Evolutionary conservation across 2,888 invertebrate species (phyloP).

Genomic region (Zaprionus bogoriensis): DNA sequence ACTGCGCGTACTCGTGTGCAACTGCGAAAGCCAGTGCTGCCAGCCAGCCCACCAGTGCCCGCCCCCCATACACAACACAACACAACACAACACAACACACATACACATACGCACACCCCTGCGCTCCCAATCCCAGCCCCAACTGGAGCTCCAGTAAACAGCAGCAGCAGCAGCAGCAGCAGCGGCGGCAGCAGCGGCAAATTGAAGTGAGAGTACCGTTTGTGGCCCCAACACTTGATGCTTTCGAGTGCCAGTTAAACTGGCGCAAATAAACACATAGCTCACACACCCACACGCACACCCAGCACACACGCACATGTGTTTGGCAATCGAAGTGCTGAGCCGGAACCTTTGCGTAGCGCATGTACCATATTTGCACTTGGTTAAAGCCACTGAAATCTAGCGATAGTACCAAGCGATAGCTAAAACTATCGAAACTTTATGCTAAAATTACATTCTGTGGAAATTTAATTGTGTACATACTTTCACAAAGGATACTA

Average conservation of each 20-base stretch:
- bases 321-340: conserved; percentile 15
- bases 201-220: conserved; percentile 51
- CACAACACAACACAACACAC: too few relatives aligned
- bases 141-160: neutral
- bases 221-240: conserved; percentile 42
- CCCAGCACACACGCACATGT: neutral
- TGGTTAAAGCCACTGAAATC: neutral
- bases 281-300: conserved; percentile 17
- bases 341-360: conserved; percentile 1
- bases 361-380: neutral
- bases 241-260: conserved; percentile 45
- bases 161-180: neutral
- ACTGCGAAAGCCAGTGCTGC: conserved; percentile 31
- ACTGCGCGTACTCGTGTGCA: conserved; percentile 54
- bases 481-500: too few relatives aligned
- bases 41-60: neutral
- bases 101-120: neutral
- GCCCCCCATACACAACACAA: neutral
- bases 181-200: conserved; percentile 21
- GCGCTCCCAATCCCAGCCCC: neutral
- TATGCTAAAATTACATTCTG: too few relatives aligned
- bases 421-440: too few relatives aligned
- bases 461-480: too few relatives aligned
- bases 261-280: conserved; percentile 27
- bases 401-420: too few relatives aligned